Base-by-base conservation (phyloP, 1,140 invertebrate genomes). In the Triops longicaudatus region DNA sequence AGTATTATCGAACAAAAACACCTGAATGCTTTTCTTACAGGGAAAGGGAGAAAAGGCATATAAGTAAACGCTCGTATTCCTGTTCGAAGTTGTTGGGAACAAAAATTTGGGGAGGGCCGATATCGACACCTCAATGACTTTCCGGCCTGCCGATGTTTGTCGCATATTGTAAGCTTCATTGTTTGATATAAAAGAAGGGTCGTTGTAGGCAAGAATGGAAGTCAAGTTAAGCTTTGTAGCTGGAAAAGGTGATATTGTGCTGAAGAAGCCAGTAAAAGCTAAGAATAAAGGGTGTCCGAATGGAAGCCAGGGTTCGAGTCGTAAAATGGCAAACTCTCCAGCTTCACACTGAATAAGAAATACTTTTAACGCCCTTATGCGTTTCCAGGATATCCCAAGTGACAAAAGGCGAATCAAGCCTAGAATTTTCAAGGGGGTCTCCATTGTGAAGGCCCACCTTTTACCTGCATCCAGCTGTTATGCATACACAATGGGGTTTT, bases 361-460 rank as follows among this genome's bases (percentile, higher is more conserved):
- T 63, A 63, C 50, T 14, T 63, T 63, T 63, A 17, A 63, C 50
- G 50, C 50, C 50, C 50, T 63, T 63, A 63, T 63, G 22, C 50
- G 50, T n/a, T 63, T 63, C 14, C 50, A 63, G 50, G n/a, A 63
- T 63, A 63, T 63, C 50, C 50, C 50, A 63, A 63, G 50, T 63
- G 50, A 63, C 50, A 63, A 63, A 63, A 63, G 50, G 50, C 50
- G 50, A 63, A 63, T 63, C 50, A 63, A 63, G 50, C 50, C 50
- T 63, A 63, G 50, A 63, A 63, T 63, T 63, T 63, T 63, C 50
- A 63, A 63, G 50, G 50, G 50, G 50, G 50, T 63, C 50, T 63
- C 50, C 22, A 63, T 63, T 63, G 50, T 63, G n/a, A 63, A 63
- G 50, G 50, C 14, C 50, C 50, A 63, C 50, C 50, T 63, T 63